Evolutionary conservation across 1,140 invertebrate genomes (phyloP), one percentile per base, ranked within the genome.

Genomic region (Holcopasites calliopsidis): DNA sequence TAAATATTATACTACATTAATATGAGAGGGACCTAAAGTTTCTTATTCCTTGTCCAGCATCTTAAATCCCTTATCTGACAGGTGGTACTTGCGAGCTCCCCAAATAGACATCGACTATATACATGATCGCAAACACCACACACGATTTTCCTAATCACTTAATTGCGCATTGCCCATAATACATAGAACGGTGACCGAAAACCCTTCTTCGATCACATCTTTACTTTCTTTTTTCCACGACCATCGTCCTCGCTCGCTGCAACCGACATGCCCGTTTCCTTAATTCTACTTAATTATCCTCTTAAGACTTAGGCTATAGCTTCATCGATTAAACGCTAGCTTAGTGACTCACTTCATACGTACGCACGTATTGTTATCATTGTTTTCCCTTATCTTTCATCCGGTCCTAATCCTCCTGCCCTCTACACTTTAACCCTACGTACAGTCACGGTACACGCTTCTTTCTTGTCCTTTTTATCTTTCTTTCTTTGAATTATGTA

Each of bases 1-100:
- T 91, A 90, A 91, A 90, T 91, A 90, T 80, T 87, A 89, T 86
- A 86, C 86, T 87, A 90, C 88, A 88, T 85, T 50, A 77, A 84
- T 86, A 84, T 85, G 80, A 84, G 68, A 68, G 76, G 79, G 44
- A 31, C 70, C 82, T 73, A 77, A 79, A 80, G 61, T 66, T 83
- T 69, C 38, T 79, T 44, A 40, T 76, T 65, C 31, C 21, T 66
- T 52, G 33, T 58, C 60, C 65, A 76, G 40, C 64, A 23, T 40
- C 65, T 40, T 66, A 42, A 38, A 49, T 64, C 38, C 50, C 64
- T 38, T 42, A 60, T 82, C 42, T 68, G 40, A 28, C 79, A 64
- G 13, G 31, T 55, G 55, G 68, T 28, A 68, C 69, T 35, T 75
- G 77, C 88, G 85, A 83, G 83, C 86, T 79, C 60, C 68, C 73